Conservation (phyloP, 1,140 invertebrate genomes). For the Aphis craccivora region DNA sequence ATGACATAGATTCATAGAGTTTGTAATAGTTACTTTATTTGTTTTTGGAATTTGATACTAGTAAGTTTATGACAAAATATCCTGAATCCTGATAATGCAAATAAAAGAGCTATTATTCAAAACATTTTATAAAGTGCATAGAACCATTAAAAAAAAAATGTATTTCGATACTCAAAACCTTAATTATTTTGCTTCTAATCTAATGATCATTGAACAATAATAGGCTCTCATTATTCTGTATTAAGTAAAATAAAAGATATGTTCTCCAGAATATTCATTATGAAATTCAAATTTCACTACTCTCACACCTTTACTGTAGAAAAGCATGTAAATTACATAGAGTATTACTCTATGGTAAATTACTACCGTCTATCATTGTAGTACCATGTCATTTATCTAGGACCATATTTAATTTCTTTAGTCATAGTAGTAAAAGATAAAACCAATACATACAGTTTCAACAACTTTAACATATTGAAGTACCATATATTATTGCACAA, state of each 20-base stretch:
- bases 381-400: neutral
- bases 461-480: neutral
- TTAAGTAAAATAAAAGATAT: neutral
- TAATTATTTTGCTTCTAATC: neutral
- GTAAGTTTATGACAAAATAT: neutral
- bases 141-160: neutral
- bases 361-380: neutral
- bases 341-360: too few species aligned
- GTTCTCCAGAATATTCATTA: neutral
- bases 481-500: neutral
- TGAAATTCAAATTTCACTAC: constrained; percentile 60
- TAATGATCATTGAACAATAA: neutral
- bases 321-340: constrained; percentile 44
- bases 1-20: neutral
- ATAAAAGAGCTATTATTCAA: neutral
- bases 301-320: constrained; percentile 53
- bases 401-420: neutral
- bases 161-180: neutral
- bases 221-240: neutral
- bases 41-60: neutral
- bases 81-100: neutral
- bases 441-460: neutral
- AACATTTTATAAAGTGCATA: neutral
- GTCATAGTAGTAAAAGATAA: neutral
- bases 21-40: neutral